Base-by-base conservation (phyloP, 1,140 invertebrate genomes). In the Portunus trituberculatus region DNA sequence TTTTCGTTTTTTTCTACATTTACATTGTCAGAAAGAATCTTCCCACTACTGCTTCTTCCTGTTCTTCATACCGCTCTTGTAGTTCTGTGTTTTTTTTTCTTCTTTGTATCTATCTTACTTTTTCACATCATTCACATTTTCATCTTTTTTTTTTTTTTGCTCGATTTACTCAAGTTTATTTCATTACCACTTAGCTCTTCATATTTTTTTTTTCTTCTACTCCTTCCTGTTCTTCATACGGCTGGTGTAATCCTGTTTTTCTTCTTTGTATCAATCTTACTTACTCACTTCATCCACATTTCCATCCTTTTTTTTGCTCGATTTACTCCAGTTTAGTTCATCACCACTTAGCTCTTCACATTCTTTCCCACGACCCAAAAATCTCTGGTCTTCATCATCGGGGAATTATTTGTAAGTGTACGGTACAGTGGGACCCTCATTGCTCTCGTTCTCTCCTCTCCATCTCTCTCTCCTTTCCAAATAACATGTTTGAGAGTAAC, bases 401-500 rank as follows among this genome's bases (percentile, higher is more conserved):
- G 39, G 0, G 84, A 31, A 20, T 46, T 14, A 87, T 46, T 20
- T 31, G 39, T 28, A 87, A 28, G 8, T 25, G 31, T 87, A 0
- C 84, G 14, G 84, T 46, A 87, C 14, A 10, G n/a, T n/a, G n/a
- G n/a, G n/a, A 39, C 39, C n/a, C 31, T 87, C 12, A 39, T 87
- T 91, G 39, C 39, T 39, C 39, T 39, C 16, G 52, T 59, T 59
- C 52, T 59, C 8, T 59, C 52, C 39, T 39, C 39, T 39, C 39
- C 6, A 6, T 90, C 39, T 28, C 31, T 16, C 32, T 39, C 46
- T 88, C 7, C 0, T 59, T 52, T 52, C 48, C 7, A 28, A 52
- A 52, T 39, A 52, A 28, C 46, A 4, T 90, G 84, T 76, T 76
- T 91, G 89, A 91, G 25, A 32, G 89, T n/a, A 91, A 45, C 89